Evolutionary conservation across 2,113 vertebrate species (phyloP), one percentile per base, ranked within the genome.

Genomic region (Isichthys henryi): DNA sequence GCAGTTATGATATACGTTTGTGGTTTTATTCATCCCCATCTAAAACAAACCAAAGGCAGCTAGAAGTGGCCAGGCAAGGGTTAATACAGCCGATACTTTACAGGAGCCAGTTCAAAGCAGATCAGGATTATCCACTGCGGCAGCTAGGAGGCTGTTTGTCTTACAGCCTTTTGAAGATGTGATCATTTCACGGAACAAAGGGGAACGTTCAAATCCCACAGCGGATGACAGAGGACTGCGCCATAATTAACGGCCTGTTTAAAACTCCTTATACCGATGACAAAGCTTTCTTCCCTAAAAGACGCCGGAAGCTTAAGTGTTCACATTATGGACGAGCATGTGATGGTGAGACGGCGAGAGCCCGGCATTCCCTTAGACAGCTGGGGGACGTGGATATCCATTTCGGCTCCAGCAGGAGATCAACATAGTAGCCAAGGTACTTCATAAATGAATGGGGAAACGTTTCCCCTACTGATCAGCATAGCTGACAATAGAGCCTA

Each of bases 341-440:
- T 31, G 48, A 35, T 5, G 3, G 48, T 17, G n/a, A 52, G 11
- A 7, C 9, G 23, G n/a, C 23, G 9, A 11, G 23, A 27, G 31
- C 74, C 17, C 11, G 2, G 13, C 43, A 50, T 19, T 50, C 45
- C 21, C 45, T 46, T 31, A 86, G n/a, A 50, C 48, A 86, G 49
- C 84, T 35, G 27, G 49, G 89, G 85, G 89, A 88, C 50, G 49
- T 85, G 85, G n/a, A 56, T 86, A 90, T 87, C 87, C 58, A 90
- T 91, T 91, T 83, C 85, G 48, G 88, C 70, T 89, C 66, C 15
- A 77, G 85, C 48, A 88, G 27, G 62, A 77, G 13, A 94, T 94
- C 92, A 48, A 93, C 94, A 90, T 88, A 89, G 85, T 89, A 88
- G 93, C 93, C 91, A 90, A 89, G 91, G 77, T 84, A 87, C 45